Percentiles rank a stretch among this genome's conserved stretches.
phyloP scores from a whole-genome alignment of 2,797 vertebrate genomes.

The Brachymystax lenok region DNA sequence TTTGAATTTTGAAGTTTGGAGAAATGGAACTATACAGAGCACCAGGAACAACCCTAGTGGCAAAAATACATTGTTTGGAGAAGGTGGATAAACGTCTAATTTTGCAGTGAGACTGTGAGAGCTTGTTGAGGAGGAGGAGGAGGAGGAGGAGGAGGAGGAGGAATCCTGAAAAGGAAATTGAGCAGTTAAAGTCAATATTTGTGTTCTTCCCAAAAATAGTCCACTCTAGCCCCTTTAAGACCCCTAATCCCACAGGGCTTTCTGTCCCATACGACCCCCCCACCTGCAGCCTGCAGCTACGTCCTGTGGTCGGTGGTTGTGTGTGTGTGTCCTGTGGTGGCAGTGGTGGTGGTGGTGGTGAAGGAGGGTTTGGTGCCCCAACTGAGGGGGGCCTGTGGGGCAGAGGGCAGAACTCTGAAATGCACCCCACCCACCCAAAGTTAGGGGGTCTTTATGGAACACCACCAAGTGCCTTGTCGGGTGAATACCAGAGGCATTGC shows the following conservation, averaged over 20 bases:
- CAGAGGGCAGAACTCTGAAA: constrained; percentile 24
- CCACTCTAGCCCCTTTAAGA: constrained; percentile 47
- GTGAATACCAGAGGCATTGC: constrained; percentile 62
- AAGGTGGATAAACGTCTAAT: too few relatives aligned
- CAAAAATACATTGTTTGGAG: too few relatives aligned
- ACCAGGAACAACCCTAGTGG: too few relatives aligned
- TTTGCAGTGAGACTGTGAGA: not conserved
- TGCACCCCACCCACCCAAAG: constrained; percentile 60
- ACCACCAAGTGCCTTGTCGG: constrained; percentile 46
- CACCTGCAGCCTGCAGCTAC: constrained; percentile 15
- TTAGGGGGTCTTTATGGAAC: constrained; percentile 60
- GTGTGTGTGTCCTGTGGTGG: constrained; percentile 3
- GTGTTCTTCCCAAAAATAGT: constrained; percentile 49
- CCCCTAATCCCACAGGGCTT: constrained; percentile 50
- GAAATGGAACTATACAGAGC: too few relatives aligned
- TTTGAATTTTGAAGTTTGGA: too few relatives aligned
- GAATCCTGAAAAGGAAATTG: constrained; percentile 50
- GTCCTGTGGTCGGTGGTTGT: constrained; percentile 35
- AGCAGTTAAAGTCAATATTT: constrained; percentile 59
- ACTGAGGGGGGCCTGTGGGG: constrained; percentile 18
- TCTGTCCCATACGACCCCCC: constrained; percentile 19
- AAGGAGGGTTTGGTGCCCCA: constrained; percentile 29
- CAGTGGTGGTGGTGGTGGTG: constrained; percentile 18
- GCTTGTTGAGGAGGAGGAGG: constrained; percentile 31
- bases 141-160: constrained; percentile 20